Percentiles rank a stretch among this genome's conserved stretches.
These are phyloP conservation scores for Drosophila hydei DNA, from an alignment of 1,140 invertebrate genomes.

Conservation along the genomic window DNA sequence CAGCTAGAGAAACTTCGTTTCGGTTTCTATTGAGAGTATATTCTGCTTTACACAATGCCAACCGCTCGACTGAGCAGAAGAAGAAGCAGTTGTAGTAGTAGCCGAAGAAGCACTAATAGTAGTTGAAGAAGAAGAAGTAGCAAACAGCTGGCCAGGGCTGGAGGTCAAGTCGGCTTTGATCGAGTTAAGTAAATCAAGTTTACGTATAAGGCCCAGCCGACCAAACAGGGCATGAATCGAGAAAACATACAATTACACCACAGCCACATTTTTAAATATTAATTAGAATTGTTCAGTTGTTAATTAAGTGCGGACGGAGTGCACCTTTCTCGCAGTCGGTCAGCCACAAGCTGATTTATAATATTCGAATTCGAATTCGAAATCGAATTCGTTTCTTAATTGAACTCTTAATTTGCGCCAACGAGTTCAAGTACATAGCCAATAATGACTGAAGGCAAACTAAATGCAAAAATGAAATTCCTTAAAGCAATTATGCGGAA, in stretches of 20 bases:
- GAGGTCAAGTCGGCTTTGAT: slow-evolving; percentile 57
- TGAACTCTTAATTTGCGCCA: slow-evolving; percentile 50
- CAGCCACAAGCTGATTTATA: slow-evolving; percentile 25
- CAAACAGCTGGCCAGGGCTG: slow-evolving; percentile 50
- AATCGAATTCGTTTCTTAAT: slow-evolving; percentile 55
- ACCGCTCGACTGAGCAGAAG: slow-evolving; percentile 30
- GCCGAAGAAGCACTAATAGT: slow-evolving; percentile 36
- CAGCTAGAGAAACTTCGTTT: slow-evolving; percentile 53
- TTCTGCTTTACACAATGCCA: slow-evolving; percentile 61
- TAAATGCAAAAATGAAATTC: slow-evolving; percentile 49
- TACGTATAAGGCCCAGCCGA: slow-evolving; percentile 36
- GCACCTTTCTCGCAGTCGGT: slow-evolving; percentile 17
- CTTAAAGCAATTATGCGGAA: slow-evolving; percentile 28
- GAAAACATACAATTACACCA: slow-evolving; percentile 50
- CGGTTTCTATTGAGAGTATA: slow-evolving; percentile 39
- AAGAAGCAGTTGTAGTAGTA: slow-evolving; percentile 13
- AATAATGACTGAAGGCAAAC: slow-evolving; percentile 50
- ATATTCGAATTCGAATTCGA: slow-evolving; percentile 16
- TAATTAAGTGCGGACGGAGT: slow-evolving; percentile 12
- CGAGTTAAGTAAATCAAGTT: slow-evolving; percentile 73
- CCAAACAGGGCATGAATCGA: slow-evolving; percentile 26
- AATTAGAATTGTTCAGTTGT: slow-evolving; percentile 12
- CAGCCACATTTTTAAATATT: slow-evolving; percentile 6
- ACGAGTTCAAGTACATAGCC: slow-evolving; percentile 68
- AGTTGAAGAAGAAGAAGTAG: too few species aligned